Evolutionary conservation across 1,140 invertebrate genomes (phyloP), one percentile per base, ranked within the genome.

Genomic region (Dendroctonus valens): DNA sequence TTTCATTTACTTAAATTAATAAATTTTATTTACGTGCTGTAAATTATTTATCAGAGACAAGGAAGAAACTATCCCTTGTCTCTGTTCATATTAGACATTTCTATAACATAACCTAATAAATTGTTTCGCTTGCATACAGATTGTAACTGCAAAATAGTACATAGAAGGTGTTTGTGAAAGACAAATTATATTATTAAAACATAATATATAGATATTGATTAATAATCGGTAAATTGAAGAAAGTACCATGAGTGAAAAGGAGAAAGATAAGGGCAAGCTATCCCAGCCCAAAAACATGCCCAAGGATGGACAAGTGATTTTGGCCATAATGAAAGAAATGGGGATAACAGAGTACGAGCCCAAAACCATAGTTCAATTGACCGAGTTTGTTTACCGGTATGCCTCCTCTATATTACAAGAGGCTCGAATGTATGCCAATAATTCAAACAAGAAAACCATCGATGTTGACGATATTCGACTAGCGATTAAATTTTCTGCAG

Each of bases 311-410:
- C 91, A 94, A 80, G 94, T 98, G 51, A 96, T 98, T 73, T 89
- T 91, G 82, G 91, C 93, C 12, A 94, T 98, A 69, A 86, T 98
- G 79, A 96, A 96, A 81, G 96, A 98, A 79, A 89, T 96, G 80
- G 94, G 94, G 37, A 89, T 98, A 26, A 85, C 84, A 3, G 92
- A 96, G 60, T 97, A 96, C 75, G 96, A 98, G 72, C 94, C 94
- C 3, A 84, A 92, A 73, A 91, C 97, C 7, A 88, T 99, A 38
- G 94, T 96, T 79, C 95, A 97, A 78, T 83, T 99, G 70, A 82
- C 98, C 7, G 96, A 99, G 81, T 98, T 97, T 76, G 92, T 93
- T 0, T 97, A 96, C 76, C 88, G 90, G 70, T 97, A 98, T 81
- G 90, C 95, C 5, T 93, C 94, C 15, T 90, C 90, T 70, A 87